phyloP scores from a whole-genome alignment of 35 echinoderm and acorn worm species.

The Holothuria glaberrima region DNA sequence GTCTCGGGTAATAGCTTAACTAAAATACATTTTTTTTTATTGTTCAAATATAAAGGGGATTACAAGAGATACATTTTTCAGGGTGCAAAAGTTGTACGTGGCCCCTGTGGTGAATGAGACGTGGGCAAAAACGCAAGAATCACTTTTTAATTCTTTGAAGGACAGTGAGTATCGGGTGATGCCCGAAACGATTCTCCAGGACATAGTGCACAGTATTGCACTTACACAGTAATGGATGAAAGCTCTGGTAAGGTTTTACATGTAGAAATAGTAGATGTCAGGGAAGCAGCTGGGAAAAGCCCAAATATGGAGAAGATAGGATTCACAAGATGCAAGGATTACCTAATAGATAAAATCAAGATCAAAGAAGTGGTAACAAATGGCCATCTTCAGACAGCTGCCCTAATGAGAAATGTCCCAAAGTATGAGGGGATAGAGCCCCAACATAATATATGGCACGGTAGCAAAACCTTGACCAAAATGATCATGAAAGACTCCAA shows the following conservation, averaged over 20 bases:
- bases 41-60: not conserved
- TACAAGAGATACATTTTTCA: not conserved
- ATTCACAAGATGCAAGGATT: slow-evolving; percentile 2
- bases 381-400: slow-evolving; percentile 38
- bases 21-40: not conserved
- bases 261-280: slow-evolving; percentile 34
- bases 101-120: not conserved
- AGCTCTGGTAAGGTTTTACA: slow-evolving; percentile 10
- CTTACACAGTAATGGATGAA: slow-evolving; percentile 9
- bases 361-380: slow-evolving; percentile 18
- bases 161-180: slow-evolving; percentile 41
- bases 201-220: slow-evolving; percentile 5
- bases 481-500: slow-evolving; percentile 21
- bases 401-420: not conserved
- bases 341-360: not conserved
- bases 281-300: slow-evolving; percentile 21
- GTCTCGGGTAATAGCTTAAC: not conserved
- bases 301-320: slow-evolving; percentile 33
- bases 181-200: not conserved
- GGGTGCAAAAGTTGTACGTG: slow-evolving; percentile 24
- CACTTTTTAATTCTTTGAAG: not conserved
- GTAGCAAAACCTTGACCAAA: slow-evolving; percentile 32
- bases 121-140: not conserved
- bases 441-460: slow-evolving; percentile 47
- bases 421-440: slow-evolving; percentile 38